Conservation (phyloP, 64 coral and sea anemone species). For the Stylophora pistillata region DNA sequence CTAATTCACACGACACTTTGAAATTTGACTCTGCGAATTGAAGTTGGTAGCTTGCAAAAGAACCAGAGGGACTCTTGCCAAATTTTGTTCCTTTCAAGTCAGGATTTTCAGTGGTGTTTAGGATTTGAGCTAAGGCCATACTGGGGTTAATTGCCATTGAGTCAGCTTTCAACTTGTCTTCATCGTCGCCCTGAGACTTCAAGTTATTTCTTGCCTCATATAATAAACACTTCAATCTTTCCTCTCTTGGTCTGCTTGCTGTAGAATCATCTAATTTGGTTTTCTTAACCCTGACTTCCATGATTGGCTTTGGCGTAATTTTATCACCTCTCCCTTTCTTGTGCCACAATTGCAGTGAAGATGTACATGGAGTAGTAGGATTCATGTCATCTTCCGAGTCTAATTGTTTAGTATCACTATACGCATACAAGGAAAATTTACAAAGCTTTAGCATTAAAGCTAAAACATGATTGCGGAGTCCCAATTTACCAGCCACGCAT, state of each 20-base stretch:
- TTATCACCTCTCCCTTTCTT: too few species aligned
- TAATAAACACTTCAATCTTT: constrained; percentile 38
- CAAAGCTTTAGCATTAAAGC: constrained; percentile 44
- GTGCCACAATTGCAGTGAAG: too few species aligned
- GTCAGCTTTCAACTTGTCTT: constrained; percentile 50
- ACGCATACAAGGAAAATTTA: constrained; percentile 47
- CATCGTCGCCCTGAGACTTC: not conserved
- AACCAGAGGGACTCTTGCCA: constrained; percentile 34
- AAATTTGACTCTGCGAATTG: too few species aligned
- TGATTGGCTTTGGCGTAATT: too few species aligned
- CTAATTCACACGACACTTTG: constrained; percentile 5
- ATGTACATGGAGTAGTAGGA: too few species aligned
- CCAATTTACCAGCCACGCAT: constrained; percentile 46
- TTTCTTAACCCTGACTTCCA: too few species aligned
- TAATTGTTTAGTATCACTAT: not conserved
- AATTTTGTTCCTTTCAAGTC: constrained; percentile 29
- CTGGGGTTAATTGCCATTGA: constrained; percentile 34
- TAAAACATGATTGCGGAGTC: constrained; percentile 37
- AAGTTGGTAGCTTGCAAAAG: constrained; percentile 37
- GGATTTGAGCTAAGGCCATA: constrained; percentile 33
- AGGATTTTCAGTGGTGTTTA: not conserved
- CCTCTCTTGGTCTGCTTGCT: too few species aligned
- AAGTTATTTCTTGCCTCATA: constrained; percentile 45
- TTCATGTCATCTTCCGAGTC: constrained; percentile 6
- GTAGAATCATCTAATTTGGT: constrained; percentile 18